These are phyloP conservation scores for Petrocephalus schoutedeni DNA, from an alignment of 2,797 vertebrate species.

Conservation along the genomic window DNA sequence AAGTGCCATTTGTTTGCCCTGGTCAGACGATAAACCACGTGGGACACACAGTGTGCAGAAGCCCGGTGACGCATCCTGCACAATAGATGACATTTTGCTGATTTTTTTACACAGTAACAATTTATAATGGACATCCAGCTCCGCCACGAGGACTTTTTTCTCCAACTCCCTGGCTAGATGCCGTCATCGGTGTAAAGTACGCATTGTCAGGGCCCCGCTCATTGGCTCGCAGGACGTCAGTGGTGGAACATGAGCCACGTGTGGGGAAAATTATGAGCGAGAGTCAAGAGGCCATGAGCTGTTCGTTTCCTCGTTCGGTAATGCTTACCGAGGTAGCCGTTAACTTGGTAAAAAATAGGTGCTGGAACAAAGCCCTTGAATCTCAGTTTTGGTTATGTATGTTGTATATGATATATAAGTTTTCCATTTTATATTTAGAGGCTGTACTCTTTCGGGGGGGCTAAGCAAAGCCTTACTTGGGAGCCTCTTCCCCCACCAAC, in stretches of 20 bases:
- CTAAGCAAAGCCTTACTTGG: not conserved
- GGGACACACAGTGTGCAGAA: not conserved
- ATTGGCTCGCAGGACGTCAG: not conserved
- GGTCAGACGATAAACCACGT: not conserved
- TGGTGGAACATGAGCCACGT: not conserved
- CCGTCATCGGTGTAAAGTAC: not conserved
- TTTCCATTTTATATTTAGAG: not conserved
- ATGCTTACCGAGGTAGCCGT: not conserved
- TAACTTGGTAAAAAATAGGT: not conserved
- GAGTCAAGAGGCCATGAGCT: not conserved
- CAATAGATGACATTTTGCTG: not conserved
- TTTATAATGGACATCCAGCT: not conserved
- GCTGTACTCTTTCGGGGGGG: not conserved
- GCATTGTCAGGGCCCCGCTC: not conserved
- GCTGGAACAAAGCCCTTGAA: not conserved
- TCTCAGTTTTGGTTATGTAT: not conserved
- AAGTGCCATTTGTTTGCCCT: not conserved
- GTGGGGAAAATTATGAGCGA: not conserved
- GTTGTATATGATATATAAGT: not conserved
- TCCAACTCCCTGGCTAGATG: not conserved
- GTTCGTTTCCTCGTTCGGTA: not conserved
- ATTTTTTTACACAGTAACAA: not conserved
- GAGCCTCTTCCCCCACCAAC: not conserved
- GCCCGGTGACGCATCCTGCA: not conserved
- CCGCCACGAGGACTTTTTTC: not conserved